Conservation (phyloP, 2,113 vertebrate species). For the Platanista minor region DNA sequence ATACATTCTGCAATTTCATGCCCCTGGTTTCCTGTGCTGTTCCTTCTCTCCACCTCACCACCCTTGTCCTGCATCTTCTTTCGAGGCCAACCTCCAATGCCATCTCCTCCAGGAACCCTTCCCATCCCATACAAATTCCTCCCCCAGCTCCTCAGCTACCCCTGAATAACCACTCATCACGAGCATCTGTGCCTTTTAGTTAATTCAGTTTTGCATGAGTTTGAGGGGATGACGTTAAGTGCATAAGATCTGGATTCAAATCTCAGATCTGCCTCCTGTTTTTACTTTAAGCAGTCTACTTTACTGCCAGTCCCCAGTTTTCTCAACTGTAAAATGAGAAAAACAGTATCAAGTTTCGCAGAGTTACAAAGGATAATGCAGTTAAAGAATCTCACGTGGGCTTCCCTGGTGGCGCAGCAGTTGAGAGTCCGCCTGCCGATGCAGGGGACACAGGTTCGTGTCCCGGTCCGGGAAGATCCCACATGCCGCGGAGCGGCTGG, state of each 20-base stretch:
- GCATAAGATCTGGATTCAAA: background rate
- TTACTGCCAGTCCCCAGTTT: background rate
- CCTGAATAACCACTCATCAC: background rate
- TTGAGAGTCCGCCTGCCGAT: no score
- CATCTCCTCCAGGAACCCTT: background rate
- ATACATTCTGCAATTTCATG: background rate
- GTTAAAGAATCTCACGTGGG: background rate
- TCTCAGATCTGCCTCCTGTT: background rate
- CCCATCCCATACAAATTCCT: accelerated
- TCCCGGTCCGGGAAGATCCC: no score
- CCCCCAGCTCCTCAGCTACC: background rate
- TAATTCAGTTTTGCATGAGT: background rate
- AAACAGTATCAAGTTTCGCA: background rate
- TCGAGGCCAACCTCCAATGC: background rate
- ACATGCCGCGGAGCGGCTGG: no score
- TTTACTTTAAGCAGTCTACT: background rate
- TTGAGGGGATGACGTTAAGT: background rate
- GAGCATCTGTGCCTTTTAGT: background rate
- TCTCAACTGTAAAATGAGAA: background rate
- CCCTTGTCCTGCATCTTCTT: background rate
- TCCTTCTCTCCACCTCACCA: background rate
- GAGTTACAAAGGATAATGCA: background rate
- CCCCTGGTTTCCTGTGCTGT: background rate
- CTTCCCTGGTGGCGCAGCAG: no score
- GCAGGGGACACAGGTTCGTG: no score